Conservation (phyloP, 2,797 vertebrate species). For the Lithobates sylvaticus region DNA sequence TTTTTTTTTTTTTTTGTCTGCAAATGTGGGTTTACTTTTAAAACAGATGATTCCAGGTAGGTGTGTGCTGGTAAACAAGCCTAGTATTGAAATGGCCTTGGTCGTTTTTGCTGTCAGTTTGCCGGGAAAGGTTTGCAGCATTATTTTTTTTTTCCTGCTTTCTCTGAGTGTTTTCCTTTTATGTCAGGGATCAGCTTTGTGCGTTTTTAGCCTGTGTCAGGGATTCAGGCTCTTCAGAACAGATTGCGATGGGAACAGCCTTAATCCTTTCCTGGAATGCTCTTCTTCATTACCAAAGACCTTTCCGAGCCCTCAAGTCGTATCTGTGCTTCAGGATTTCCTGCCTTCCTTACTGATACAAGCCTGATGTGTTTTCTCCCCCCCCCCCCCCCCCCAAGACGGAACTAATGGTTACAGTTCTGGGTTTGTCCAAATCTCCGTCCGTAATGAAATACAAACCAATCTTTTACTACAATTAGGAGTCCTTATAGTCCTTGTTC, state of each 20-base stretch:
- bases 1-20: too few relatives aligned
- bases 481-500: not conserved
- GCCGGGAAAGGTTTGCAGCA: not conserved
- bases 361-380: conserved; percentile 48
- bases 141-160: not conserved
- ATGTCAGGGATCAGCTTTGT: conserved; percentile 43
- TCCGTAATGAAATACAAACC: not conserved
- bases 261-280: conserved; percentile 51
- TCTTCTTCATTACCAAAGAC: conserved; percentile 55
- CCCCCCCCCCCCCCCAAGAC: not conserved
- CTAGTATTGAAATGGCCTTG: not conserved
- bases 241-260: conserved; percentile 63
- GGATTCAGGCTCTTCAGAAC: conserved; percentile 55
- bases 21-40: too few relatives aligned
- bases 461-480: not conserved
- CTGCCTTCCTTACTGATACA: conserved; percentile 62
- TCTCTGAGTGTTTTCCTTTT: not conserved
- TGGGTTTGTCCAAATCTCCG: not conserved
- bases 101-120: not conserved
- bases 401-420: not conserved
- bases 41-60: not conserved
- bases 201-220: conserved; percentile 56
- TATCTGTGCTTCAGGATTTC: conserved; percentile 70
- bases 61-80: not conserved
- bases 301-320: conserved; percentile 60